These are phyloP conservation scores for Melierax canorus DNA, from an alignment of 2,113 vertebrate species.

Conservation along the genomic window DNA sequence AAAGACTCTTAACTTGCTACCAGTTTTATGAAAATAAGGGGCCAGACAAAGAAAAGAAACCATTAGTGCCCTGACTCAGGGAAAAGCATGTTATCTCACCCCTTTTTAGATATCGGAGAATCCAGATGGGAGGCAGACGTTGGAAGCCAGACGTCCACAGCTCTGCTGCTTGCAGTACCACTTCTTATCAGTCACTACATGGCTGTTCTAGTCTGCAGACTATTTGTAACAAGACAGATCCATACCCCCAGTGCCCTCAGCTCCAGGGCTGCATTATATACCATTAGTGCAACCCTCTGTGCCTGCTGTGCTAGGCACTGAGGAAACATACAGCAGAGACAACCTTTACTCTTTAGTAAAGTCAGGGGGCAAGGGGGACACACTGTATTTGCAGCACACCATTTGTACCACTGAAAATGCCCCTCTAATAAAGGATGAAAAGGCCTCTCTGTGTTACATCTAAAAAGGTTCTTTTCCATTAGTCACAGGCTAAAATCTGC, in stretches of 20 bases:
- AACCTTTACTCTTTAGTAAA: neutral
- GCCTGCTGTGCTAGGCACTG: neutral
- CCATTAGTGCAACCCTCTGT: neutral
- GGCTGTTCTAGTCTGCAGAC: neutral
- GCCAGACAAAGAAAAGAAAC: neutral
- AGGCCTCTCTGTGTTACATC: neutral
- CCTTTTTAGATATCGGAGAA: neutral
- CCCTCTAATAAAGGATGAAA: neutral
- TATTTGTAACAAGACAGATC: neutral
- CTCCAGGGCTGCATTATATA: neutral
- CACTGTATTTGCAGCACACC: neutral
- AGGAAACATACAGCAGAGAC: neutral
- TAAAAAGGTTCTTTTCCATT: neutral
- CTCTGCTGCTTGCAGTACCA: neutral
- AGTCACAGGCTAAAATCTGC: neutral
- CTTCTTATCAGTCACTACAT: neutral
- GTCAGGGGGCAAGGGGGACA: neutral
- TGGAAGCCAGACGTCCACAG: neutral
- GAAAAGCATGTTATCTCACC: neutral
- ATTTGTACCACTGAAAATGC: neutral
- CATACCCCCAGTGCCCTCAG: neutral
- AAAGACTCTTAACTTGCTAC: neutral
- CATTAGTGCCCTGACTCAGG: neutral
- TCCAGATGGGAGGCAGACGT: neutral
- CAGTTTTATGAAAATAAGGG: neutral